A percentile compares a stretch with the other conserved stretches of the same genome.
Evolutionary conservation across 2,888 invertebrate genomes (phyloP).

Genomic region (Cenopis cana): DNA sequence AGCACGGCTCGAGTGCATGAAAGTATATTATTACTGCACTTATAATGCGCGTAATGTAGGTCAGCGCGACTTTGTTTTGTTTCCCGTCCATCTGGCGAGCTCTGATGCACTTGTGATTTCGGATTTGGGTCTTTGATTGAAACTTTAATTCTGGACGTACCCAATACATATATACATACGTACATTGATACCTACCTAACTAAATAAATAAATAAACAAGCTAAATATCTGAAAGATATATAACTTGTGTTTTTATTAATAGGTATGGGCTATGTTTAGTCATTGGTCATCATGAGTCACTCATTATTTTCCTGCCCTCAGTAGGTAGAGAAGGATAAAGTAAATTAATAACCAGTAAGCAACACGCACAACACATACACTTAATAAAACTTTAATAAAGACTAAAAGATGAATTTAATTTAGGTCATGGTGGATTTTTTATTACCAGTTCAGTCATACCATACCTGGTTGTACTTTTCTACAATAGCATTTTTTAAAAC

Average conservation of each 20-base stretch:
- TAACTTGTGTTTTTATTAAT: constrained; percentile 24
- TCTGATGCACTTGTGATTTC: constrained; percentile 46
- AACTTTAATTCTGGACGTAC: neutral
- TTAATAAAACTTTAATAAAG: too few species aligned
- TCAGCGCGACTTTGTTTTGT: constrained; percentile 71
- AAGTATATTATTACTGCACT: constrained; percentile 76
- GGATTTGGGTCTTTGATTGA: constrained; percentile 10
- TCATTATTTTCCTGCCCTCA: constrained; percentile 18
- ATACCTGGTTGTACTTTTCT: too few species aligned
- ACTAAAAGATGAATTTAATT: too few species aligned
- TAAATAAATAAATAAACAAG: too few species aligned
- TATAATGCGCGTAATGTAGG: constrained; percentile 74
- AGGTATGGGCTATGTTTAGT: constrained; percentile 23
- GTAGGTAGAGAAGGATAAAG: neutral
- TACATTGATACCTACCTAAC: neutral
- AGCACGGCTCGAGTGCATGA: constrained; percentile 63
- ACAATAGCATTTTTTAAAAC: too few species aligned
- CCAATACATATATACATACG: too few species aligned
- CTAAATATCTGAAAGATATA: neutral
- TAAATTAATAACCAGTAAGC: constrained; percentile 4
- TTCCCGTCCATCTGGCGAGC: constrained; percentile 55
- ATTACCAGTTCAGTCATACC: too few species aligned
- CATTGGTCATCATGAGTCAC: constrained; percentile 22
- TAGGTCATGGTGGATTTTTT: too few species aligned
- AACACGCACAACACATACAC: too few species aligned